A percentile compares a stretch with the other conserved stretches of the same genome.
Conservation (phyloP, 2,888 invertebrate genomes). For the Acleris laterana region DNA sequence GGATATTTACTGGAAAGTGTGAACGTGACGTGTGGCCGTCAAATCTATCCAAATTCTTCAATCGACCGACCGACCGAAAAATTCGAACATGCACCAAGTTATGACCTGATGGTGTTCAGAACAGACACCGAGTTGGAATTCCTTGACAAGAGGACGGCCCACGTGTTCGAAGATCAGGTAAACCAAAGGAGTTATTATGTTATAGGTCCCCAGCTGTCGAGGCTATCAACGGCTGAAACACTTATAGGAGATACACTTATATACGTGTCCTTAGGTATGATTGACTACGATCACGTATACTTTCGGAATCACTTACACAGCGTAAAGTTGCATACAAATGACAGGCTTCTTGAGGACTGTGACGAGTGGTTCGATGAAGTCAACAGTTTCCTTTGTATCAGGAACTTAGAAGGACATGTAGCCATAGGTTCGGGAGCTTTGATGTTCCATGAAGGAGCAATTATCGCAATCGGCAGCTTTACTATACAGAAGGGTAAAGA, state of each 20-base stretch:
- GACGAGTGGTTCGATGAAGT: conserved; percentile 38
- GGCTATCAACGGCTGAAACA: background rate
- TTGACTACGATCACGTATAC: background rate
- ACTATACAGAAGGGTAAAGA: conserved; percentile 24
- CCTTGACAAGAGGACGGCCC: background rate
- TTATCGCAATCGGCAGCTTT: conserved; percentile 36
- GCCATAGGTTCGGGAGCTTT: conserved; percentile 33
- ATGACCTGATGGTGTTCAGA: background rate
- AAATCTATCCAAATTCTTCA: background rate
- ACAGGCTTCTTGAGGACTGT: conserved; percentile 20
- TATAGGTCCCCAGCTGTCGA: background rate
- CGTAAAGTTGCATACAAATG: background rate
- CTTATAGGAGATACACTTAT: background rate
- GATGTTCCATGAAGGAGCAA: conserved; percentile 4
- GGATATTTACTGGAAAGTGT: background rate
- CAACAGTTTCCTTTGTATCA: conserved; percentile 35
- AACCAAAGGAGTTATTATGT: too few species aligned
- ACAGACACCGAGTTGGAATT: background rate
- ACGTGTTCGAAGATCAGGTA: background rate
- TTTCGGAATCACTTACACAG: background rate
- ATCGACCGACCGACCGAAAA: too few species aligned
- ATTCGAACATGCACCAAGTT: background rate
- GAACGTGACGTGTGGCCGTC: background rate
- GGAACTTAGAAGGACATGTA: conserved; percentile 6
- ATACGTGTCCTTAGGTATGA: background rate